Evolutionary conservation across 1,140 invertebrate species (phyloP).

Genomic region (Marisa cornuarietis): DNA sequence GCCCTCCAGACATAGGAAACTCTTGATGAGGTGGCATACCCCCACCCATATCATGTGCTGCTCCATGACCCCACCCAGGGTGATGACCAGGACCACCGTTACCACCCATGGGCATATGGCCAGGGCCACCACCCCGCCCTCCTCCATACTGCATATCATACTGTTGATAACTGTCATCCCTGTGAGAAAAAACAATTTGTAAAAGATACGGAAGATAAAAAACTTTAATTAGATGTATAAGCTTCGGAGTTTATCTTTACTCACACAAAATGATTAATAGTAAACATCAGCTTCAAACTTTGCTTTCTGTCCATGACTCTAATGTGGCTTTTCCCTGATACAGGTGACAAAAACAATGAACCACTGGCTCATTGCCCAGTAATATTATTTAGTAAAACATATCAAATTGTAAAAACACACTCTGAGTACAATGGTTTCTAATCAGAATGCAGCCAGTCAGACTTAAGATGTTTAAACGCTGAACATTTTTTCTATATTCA

Average conservation of each 20-base stretch:
- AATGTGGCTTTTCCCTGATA: no score
- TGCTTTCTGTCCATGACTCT: no score
- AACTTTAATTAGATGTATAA: not conserved
- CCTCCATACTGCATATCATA: constrained; percentile 53
- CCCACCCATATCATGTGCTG: constrained; percentile 35
- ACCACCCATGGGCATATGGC: constrained; percentile 53
- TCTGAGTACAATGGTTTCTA: no score
- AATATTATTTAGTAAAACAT: not conserved
- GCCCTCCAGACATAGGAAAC: constrained; percentile 34
- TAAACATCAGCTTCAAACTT: no score
- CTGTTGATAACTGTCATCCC: constrained; percentile 50
- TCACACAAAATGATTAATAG: no score
- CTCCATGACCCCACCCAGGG: constrained; percentile 26
- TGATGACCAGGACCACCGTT: constrained; percentile 15
- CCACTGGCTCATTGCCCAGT: not conserved
- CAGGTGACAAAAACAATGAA: no score
- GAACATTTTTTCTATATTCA: no score
- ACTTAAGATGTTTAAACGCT: no score
- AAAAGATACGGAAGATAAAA: constrained; percentile 13
- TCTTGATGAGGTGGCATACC: constrained; percentile 36
- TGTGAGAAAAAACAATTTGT: constrained; percentile 23
- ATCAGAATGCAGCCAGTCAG: no score
- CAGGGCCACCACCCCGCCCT: constrained; percentile 51
- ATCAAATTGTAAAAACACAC: not conserved
- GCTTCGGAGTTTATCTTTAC: no score